Percentiles rank a stretch among this genome's conserved stretches.
These are phyloP conservation scores for Carcharodon carcharias DNA, from an alignment of 2,797 vertebrate species.

Conservation along the genomic window DNA sequence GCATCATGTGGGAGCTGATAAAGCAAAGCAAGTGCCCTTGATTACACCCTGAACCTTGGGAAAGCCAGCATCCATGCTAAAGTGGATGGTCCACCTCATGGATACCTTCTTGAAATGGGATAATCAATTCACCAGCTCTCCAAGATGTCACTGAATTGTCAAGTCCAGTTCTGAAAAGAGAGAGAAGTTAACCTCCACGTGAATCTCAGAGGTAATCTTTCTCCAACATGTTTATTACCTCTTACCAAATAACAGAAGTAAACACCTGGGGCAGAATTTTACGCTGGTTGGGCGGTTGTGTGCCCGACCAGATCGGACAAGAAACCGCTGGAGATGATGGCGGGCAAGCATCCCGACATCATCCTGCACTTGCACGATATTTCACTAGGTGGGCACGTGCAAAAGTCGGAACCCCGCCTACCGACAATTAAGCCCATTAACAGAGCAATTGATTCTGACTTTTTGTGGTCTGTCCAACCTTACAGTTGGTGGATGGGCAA, in stretches of 20 bases:
- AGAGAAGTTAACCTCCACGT: neutral
- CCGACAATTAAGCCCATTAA: no score
- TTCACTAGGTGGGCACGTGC: no score
- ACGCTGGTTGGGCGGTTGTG: no score
- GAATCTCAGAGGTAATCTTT: neutral
- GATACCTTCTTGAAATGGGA: neutral
- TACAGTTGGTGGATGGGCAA: no score
- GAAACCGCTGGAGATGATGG: no score
- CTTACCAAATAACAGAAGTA: neutral
- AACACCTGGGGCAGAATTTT: neutral
- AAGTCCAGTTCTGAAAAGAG: neutral
- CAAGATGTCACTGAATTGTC: neutral
- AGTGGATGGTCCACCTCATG: neutral
- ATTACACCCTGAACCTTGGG: neutral
- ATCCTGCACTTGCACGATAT: no score
- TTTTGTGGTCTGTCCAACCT: no score
- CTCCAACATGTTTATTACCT: neutral
- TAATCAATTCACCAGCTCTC: neutral
- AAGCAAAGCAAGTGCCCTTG: neutral
- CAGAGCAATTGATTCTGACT: no score
- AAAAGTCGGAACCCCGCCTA: no score
- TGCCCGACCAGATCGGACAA: no score
- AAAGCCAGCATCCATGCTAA: neutral
- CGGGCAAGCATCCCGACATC: no score
- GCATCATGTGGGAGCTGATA: neutral